These are phyloP conservation scores for Oryzaephilus surinamensis DNA, from an alignment of 1,140 invertebrate species.

Conservation along the genomic window DNA sequence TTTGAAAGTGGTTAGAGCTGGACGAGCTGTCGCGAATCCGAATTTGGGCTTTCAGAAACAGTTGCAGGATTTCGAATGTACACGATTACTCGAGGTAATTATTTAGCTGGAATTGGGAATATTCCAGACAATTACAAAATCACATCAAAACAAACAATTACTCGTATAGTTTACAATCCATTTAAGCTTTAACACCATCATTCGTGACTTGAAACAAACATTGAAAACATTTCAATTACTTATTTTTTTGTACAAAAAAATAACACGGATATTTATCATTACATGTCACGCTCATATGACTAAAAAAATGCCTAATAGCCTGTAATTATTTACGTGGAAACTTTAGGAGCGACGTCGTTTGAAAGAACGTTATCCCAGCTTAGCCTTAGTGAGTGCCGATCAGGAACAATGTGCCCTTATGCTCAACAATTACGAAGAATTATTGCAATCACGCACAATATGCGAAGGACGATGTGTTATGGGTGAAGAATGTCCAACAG, in stretches of 20 bases:
- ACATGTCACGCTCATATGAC: no score
- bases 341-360: constrained; percentile 62
- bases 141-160: no score
- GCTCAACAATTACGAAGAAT: constrained; percentile 69
- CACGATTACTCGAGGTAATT: constrained; percentile 64
- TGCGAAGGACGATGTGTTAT: constrained; percentile 77
- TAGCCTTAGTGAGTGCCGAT: constrained; percentile 62
- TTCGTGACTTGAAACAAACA: no score
- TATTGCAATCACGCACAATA: constrained; percentile 63
- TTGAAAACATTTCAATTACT: no score
- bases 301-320: neutral
- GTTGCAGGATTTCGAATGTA: constrained; percentile 82
- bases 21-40: constrained; percentile 83
- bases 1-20: constrained; percentile 83
- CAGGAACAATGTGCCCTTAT: constrained; percentile 63
- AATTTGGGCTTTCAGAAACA: constrained; percentile 93
- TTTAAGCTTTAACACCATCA: no score
- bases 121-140: no score
- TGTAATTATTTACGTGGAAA: neutral
- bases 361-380: constrained; percentile 70
- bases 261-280: no score
- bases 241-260: no score
- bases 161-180: no score
- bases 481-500: constrained; percentile 74
- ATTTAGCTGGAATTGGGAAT: neutral